A percentile compares a stretch with the other conserved stretches of the same genome.
Evolutionary conservation across 1,140 invertebrate genomes (phyloP).

Genomic region (Zophobas atratus): DNA sequence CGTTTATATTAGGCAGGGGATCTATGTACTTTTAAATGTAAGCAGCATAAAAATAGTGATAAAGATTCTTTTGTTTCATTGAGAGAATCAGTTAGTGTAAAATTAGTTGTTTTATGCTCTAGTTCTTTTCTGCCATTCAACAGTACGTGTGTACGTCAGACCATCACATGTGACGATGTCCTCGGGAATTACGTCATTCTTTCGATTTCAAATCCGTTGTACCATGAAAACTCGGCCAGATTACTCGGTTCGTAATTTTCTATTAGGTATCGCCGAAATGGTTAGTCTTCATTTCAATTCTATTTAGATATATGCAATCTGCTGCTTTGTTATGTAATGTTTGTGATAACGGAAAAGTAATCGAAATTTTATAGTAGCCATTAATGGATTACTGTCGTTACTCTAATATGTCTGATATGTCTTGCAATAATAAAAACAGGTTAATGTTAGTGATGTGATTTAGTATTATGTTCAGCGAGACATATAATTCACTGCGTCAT

Average conservation of each 20-base stretch:
- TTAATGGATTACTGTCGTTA: slow-evolving; percentile 56
- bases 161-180: slow-evolving; percentile 51
- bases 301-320: slow-evolving; percentile 38
- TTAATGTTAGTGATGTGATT: slow-evolving; percentile 50
- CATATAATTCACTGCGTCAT: background rate
- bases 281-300: slow-evolving; percentile 50
- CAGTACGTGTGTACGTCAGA: slow-evolving; percentile 38
- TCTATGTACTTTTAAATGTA: too few species aligned
- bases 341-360: slow-evolving; percentile 54
- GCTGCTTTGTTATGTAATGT: slow-evolving; percentile 51
- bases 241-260: slow-evolving; percentile 49
- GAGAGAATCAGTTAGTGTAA: slow-evolving; percentile 35
- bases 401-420: slow-evolving; percentile 51
- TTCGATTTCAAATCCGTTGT: slow-evolving; percentile 55
- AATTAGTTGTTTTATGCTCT: slow-evolving; percentile 28
- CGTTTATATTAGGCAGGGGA: too few species aligned
- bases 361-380: slow-evolving; percentile 52
- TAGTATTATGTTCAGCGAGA: slow-evolving; percentile 39
- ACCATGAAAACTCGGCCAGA: slow-evolving; percentile 58
- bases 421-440: slow-evolving; percentile 54
- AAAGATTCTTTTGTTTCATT: background rate
- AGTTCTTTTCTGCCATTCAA: slow-evolving; percentile 20
- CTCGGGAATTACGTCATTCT: slow-evolving; percentile 50
- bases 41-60: too few species aligned
- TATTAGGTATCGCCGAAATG: slow-evolving; percentile 48